Evolutionary conservation across 2,888 invertebrate species (phyloP), one percentile per base, ranked within the genome.

Genomic region (Congeria kusceri): DNA sequence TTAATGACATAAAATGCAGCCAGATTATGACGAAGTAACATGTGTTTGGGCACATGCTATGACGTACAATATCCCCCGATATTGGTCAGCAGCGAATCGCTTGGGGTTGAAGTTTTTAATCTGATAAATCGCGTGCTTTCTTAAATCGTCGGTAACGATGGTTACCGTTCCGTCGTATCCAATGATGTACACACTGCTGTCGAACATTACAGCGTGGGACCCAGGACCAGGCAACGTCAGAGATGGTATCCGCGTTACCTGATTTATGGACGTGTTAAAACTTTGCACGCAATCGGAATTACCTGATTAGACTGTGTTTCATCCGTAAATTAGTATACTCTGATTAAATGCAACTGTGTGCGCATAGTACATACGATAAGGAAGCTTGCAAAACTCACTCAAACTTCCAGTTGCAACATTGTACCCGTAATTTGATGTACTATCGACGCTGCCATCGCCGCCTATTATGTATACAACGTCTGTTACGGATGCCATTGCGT

Each of bases 381-480:
- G 11, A 3, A 67, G 57, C 44, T 67, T 27, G 4, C 57, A 39
- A 27, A 29, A 67, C 39, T 15, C 44, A 44, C 58, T 57, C 67
- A 57, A 67, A 18, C 29, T 53, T 57, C 67, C 67, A 13, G 56
- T 67, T 23, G 32, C 5, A 15, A 58, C 46, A 23, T 67, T 57
- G 23, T 58, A 67, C 13, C 56, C 67, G 46, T 67, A 56, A 18
- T 58, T 67, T 32, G 11, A 13, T 25, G n/a, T 46, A 18, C 18
- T 58, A 7, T 28, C 28, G 7, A 13, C 23, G 58, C 58, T 67
- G 9, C 58, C 58, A 20, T 67, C 67, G 1, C 67, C 67, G 56
- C 67, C 67, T 28, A 58, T 39, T 15, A 58, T 58, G 46, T 58
- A 67, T 44, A 67, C 46, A 3, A 53, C 49, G 29, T 67, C 67